Percentiles rank a stretch among this genome's conserved stretches.
These are phyloP conservation scores for Bombus haemorrhoidalis DNA, from an alignment of 1,140 invertebrate species.

Conservation along the genomic window DNA sequence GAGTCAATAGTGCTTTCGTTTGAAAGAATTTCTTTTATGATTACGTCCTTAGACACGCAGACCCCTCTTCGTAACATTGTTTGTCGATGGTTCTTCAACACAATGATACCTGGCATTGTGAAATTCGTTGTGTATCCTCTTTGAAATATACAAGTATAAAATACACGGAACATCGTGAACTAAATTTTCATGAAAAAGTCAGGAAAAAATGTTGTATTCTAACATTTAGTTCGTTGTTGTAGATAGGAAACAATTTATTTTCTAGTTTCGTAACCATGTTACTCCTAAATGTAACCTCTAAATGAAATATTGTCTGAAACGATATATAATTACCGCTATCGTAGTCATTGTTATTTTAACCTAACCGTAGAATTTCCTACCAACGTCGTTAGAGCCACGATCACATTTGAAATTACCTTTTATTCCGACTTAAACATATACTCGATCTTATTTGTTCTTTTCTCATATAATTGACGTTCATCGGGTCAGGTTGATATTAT, in stretches of 20 bases:
- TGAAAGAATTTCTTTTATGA: slow-evolving; percentile 22
- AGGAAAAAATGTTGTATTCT: background rate
- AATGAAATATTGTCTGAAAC: background rate
- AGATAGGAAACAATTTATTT: too few species aligned
- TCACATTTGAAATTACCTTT: background rate
- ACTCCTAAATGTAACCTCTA: too few species aligned
- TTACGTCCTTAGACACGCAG: slow-evolving; percentile 7
- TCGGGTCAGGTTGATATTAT: background rate
- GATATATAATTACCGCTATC: background rate
- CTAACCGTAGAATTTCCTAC: background rate
- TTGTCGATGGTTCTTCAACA: slow-evolving; percentile 17
- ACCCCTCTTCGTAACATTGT: slow-evolving; percentile 5
- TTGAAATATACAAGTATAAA: background rate
- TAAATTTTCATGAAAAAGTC: background rate
- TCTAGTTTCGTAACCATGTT: too few species aligned
- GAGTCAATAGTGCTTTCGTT: slow-evolving; percentile 30
- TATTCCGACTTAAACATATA: background rate
- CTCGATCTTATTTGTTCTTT: background rate
- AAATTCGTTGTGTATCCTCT: background rate
- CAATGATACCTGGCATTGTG: background rate
- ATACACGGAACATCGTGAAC: background rate
- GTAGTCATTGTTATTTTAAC: background rate
- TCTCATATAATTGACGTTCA: background rate
- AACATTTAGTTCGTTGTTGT: too few species aligned
- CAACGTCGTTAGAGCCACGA: background rate